A percentile compares a stretch with the other conserved stretches of the same genome.
phyloP scores from a whole-genome alignment of 2,113 vertebrate genomes.

The Oenanthe melanoleuca region DNA sequence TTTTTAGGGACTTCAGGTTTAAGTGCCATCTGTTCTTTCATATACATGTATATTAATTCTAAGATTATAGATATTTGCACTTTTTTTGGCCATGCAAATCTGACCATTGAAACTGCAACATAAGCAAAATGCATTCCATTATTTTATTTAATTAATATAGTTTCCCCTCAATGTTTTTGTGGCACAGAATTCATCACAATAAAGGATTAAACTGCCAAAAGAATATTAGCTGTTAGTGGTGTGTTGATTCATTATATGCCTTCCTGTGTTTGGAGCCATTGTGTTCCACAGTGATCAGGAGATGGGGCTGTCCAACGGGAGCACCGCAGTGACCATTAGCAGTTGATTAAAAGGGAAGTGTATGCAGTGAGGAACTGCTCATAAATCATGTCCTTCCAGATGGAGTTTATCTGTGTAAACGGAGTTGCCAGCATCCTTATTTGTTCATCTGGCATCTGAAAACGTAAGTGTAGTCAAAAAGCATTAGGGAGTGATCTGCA shows the following conservation, averaged over 20 bases:
- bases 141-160: conserved; percentile 26
- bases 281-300: background rate
- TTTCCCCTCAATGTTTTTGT: background rate
- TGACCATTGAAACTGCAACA: background rate
- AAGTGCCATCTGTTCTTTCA: background rate
- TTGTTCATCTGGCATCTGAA: background rate
- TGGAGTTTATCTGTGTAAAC: conserved; percentile 2
- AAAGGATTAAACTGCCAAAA: conserved; percentile 45
- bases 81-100: background rate
- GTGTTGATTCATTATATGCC: conserved; percentile 34
- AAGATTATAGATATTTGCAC: background rate
- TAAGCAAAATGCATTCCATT: background rate
- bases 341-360: conserved; percentile 45
- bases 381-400: conserved; percentile 43
- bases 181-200: conserved; percentile 36
- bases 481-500: background rate
- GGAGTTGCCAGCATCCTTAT: background rate
- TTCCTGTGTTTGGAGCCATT: background rate
- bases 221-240: conserved; percentile 49
- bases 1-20: background rate
- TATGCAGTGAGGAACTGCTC: conserved; percentile 11
- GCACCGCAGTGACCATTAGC: conserved; percentile 30
- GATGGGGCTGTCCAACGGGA: conserved; percentile 36
- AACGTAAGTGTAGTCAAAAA: background rate
- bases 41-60: background rate